Base-by-base conservation (phyloP, 2,888 invertebrate species). In the Lithophane ornitopus region DNA sequence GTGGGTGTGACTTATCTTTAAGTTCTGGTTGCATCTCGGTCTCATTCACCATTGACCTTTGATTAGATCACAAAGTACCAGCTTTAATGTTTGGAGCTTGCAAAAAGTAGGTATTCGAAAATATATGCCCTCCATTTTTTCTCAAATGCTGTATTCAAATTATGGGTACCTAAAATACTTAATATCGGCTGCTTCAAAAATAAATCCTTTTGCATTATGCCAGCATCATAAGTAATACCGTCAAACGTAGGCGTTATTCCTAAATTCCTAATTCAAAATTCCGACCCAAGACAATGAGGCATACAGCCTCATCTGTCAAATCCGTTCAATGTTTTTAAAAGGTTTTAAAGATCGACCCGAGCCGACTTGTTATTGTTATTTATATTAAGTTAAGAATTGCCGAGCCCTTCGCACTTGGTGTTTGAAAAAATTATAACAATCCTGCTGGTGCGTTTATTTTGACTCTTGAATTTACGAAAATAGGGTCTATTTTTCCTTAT, bases 311-410 rank as follows among this genome's bases (percentile, higher is more conserved):
- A 94, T 94, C 93, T 94, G 94, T 95, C 95, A 96, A 94, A 94
- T 92, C 89, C 88, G 91, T 90, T 94, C 94, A 93, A 93, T 94
- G 94, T 94, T 94, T 94, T 92, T 92, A 93, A 95, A 89, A 95
- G 93, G 93, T 93, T 92, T 92, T 92, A 90, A 91, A 92, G 90
- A 89, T 92, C 93, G 92, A 91, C 89, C 91, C 93, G 90, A 91
- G 88, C 92, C 91, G 91, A 92, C 91, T 93, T 93, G 93, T 95
- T 95, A 95, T 95, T 96, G 95, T 95, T 96, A 95, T 95, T 95
- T 95, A 95, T 95, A 95, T 94, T 93, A 92, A 94, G 91, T 90
- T 93, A 92, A 94, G 94, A 94, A 95, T 94, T 94, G 94, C 92
- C 89, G 91, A 84, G 93, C 95, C 95, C 95, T 94, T 95, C 92